These are phyloP conservation scores for Drosophila vallismaia DNA, from an alignment of 2,888 invertebrate species.

Conservation along the genomic window DNA sequence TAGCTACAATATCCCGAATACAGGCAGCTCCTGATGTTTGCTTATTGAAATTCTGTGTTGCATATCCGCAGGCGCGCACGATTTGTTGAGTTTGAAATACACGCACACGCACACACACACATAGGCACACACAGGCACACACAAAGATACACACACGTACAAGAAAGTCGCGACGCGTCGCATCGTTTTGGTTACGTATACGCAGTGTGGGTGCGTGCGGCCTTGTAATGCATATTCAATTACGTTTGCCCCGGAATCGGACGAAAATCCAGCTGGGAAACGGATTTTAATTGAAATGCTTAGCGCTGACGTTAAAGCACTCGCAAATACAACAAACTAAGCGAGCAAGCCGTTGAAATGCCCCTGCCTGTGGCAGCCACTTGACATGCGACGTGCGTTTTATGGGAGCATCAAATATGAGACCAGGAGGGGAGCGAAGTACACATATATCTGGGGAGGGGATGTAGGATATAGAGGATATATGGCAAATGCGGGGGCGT, in stretches of 20 bases:
- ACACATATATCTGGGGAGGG: conserved; percentile 1
- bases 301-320: conserved; percentile 41
- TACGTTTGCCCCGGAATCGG: conserved; percentile 34
- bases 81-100: conserved; percentile 71
- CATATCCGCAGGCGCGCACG: conserved; percentile 78
- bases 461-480: background rate
- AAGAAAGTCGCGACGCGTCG: background rate
- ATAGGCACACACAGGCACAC: background rate
- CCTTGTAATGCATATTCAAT: conserved; percentile 72
- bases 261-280: conserved; percentile 26
- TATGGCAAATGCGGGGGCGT: background rate
- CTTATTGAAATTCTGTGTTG: conserved; percentile 79
- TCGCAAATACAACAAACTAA: conserved; percentile 46
- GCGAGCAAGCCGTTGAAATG: conserved; percentile 21
- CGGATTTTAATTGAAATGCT: conserved; percentile 59
- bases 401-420: conserved; percentile 23
- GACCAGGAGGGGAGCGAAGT: background rate
- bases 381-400: conserved; percentile 54
- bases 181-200: conserved; percentile 36
- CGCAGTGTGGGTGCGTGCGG: conserved; percentile 59
- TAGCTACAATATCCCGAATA: background rate
- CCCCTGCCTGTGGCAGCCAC: conserved; percentile 38
- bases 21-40: conserved; percentile 58
- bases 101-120: background rate
- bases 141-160: background rate